phyloP scores from a whole-genome alignment of 2,888 invertebrate genomes.

The Euclidia mi region DNA sequence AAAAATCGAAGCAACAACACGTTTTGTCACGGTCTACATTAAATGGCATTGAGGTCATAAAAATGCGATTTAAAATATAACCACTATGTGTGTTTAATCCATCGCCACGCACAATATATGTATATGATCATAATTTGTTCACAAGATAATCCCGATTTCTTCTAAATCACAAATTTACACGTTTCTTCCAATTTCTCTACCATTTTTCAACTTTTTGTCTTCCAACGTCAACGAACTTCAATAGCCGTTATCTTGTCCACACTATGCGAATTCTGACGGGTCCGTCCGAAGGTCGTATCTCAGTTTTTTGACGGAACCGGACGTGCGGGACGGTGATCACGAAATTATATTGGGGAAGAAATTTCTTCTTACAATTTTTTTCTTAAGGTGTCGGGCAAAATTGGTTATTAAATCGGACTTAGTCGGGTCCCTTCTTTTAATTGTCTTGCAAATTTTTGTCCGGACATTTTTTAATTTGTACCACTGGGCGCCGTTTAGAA shows the following conservation, averaged over 20 bases:
- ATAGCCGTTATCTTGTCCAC: constrained; percentile 66
- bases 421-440: constrained; percentile 72
- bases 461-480: constrained; percentile 47
- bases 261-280: constrained; percentile 71
- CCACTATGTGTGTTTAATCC: too few species aligned
- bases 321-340: constrained; percentile 87
- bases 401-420: constrained; percentile 89
- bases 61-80: too few species aligned
- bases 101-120: too few species aligned
- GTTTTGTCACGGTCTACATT: too few species aligned
- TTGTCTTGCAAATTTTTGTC: constrained; percentile 63
- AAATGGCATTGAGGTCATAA: too few species aligned
- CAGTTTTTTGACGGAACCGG: constrained; percentile 85
- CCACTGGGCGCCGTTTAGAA: constrained; percentile 31
- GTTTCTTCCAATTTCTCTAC: too few species aligned
- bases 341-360: constrained; percentile 86
- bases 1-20: too few species aligned
- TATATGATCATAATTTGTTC: too few species aligned
- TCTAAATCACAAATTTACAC: too few species aligned
- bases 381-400: constrained; percentile 78
- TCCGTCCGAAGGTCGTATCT: constrained; percentile 77
- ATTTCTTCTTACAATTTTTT: constrained; percentile 74
- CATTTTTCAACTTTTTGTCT: not conserved
- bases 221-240: constrained; percentile 20
- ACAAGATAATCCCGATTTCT: too few species aligned